phyloP scores from a whole-genome alignment of 2,113 vertebrate species.

The Gopherus evgoodei region DNA sequence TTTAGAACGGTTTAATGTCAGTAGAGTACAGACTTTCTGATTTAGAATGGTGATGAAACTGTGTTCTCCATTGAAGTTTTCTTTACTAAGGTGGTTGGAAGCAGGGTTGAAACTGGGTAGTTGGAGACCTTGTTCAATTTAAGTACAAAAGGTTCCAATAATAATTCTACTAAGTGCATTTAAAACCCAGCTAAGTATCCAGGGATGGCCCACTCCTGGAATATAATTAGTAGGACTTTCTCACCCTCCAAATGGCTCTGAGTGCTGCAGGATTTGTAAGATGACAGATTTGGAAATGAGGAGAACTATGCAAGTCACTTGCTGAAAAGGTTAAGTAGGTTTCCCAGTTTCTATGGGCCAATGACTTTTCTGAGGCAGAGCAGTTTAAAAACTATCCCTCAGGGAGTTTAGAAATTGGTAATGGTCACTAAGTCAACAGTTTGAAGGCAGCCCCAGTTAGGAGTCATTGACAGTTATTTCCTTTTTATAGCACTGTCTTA shows the following conservation, averaged over 20 bases:
- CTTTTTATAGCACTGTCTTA: not conserved
- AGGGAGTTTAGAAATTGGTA: not conserved
- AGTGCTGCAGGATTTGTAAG: rapidly evolving
- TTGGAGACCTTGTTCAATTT: rapidly evolving
- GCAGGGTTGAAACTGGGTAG: not conserved
- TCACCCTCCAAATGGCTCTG: not conserved
- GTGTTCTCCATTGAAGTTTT: not conserved
- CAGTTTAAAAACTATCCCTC: not conserved
- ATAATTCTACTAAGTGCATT: rapidly evolving
- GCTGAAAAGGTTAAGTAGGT: not conserved
- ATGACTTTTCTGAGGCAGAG: not conserved
- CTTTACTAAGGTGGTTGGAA: rapidly evolving
- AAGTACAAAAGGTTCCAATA: rapidly evolving
- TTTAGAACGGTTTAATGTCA: not conserved
- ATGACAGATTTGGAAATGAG: not conserved
- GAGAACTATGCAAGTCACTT: conserved; percentile 38
- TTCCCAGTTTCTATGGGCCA: rapidly evolving
- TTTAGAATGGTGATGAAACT: not conserved
- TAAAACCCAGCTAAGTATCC: not conserved
- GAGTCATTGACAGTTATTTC: rapidly evolving
- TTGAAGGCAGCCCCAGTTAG: rapidly evolving
- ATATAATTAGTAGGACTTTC: not conserved
- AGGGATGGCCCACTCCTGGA: not conserved
- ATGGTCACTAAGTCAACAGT: not conserved
- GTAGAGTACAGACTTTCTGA: rapidly evolving